Percentiles rank a stretch among this genome's conserved stretches.
Evolutionary conservation across 1,140 invertebrate genomes (phyloP).

Genomic region (Drosophila jambulina): DNA sequence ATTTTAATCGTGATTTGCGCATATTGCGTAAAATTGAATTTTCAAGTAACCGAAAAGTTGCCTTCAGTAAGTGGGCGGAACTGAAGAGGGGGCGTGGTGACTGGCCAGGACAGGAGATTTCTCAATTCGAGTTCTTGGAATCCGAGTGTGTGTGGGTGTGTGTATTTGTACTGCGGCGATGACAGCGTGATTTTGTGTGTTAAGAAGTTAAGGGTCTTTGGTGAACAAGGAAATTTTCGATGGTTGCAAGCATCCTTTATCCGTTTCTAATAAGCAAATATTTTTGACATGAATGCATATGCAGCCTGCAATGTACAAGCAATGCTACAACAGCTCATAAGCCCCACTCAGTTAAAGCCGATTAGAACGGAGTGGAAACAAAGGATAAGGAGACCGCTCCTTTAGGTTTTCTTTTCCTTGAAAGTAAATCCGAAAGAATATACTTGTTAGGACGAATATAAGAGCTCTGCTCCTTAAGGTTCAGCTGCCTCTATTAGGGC

Average conservation of each 20-base stretch:
- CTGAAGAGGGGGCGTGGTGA: neutral
- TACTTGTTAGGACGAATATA: too few relatives aligned
- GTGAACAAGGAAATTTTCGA: neutral
- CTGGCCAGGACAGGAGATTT: constrained; percentile 4
- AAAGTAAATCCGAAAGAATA: too few relatives aligned
- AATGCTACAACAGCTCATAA: neutral
- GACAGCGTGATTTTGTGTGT: neutral
- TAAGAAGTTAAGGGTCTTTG: neutral
- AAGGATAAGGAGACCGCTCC: too few relatives aligned
- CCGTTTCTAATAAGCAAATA: neutral
- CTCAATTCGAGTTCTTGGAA: constrained; percentile 11
- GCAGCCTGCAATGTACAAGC: neutral
- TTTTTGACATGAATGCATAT: too few relatives aligned
- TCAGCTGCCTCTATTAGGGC: neutral
- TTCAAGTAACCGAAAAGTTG: constrained; percentile 77
- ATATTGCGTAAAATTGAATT: constrained; percentile 83
- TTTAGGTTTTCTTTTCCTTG: too few relatives aligned
- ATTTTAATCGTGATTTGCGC: constrained; percentile 82
- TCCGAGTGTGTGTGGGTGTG: constrained; percentile 8
- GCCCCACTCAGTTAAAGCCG: neutral
- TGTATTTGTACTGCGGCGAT: neutral
- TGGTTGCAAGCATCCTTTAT: neutral
- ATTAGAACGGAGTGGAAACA: too few relatives aligned
- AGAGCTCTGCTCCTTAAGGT: too few relatives aligned
- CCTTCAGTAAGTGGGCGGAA: neutral